These are phyloP conservation scores for Lasioglossum marginatum DNA, from an alignment of 2,888 invertebrate species.

Conservation along the genomic window DNA sequence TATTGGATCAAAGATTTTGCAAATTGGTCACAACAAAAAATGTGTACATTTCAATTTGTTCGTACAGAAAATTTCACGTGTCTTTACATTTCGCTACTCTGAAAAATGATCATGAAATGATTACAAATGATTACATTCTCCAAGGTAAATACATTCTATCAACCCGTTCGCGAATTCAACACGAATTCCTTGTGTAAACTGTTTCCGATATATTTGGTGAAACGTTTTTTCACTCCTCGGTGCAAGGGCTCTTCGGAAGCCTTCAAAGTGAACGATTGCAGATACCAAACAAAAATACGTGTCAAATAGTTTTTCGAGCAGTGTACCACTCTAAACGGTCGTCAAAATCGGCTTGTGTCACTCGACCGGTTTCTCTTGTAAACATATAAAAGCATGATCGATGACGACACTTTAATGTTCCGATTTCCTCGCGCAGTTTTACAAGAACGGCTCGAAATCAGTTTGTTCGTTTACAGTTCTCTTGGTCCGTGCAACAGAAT, in stretches of 20 bases:
- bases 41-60: background rate
- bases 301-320: background rate
- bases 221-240: background rate
- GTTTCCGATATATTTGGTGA: background rate
- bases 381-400: background rate
- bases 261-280: background rate
- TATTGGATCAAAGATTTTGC: background rate
- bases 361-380: background rate
- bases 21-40: background rate
- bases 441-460: background rate
- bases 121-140: background rate
- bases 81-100: background rate
- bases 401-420: background rate
- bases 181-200: background rate
- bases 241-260: background rate
- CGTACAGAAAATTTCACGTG: background rate
- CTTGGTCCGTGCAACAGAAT: slow-evolving; percentile 45
- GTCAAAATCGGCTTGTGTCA: background rate
- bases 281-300: background rate
- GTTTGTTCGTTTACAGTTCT: slow-evolving; percentile 37
- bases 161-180: background rate
- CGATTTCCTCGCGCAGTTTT: background rate
- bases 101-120: background rate
- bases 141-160: background rate
- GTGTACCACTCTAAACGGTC: background rate